Evolutionary conservation across 2,797 vertebrate genomes (phyloP), one percentile per base, ranked within the genome.

Genomic region (Enteromius argenteus): DNA sequence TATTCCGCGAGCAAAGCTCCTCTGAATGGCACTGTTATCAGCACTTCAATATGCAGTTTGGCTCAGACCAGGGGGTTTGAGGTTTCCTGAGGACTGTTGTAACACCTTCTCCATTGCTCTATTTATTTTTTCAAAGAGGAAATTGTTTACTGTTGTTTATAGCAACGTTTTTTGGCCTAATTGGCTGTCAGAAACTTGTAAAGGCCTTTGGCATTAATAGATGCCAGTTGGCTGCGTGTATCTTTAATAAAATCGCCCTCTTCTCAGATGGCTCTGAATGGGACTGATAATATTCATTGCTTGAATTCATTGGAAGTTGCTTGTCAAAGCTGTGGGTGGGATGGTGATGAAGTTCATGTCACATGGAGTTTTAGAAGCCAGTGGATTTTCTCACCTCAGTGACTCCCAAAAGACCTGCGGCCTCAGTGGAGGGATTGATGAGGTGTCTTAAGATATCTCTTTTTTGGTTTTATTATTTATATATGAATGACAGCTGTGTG

Each of bases 1-100:
- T 77, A 73, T 85, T 79, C 83, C 71, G 4, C 66, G 90, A 91
- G 91, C 86, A 87, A 89, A 89, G 87, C 89, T 76, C 19, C 80
- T 35, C 37, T 86, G 81, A 88, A 88, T 79, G 83, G 66, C 62
- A 51, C 39, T 23, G 73, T 46, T 85, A 91, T 91, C 88, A 89
- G 85, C 76, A 42, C 78, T 66, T 86, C 17, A 80, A 62, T 78
- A 51, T 86, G 67, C 78, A 77, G 23, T 66, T 86, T 42, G 75
- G 30, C 67, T 71, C 84, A 64, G 62, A 62, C 39, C 37, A 23
- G 46, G 53, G 66, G 44, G 66, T 71, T 85, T 76, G 27, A 62
- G 66, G 53, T 84, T 86, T 71, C 71, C 46, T 46, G 14, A 69
- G 67, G 67, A 56, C 42, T 32, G n/a, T 30, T 46, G 35, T 51